Evolutionary conservation across 2,888 invertebrate genomes (phyloP), one percentile per base, ranked within the genome.

Genomic region (Polyploca ridens): DNA sequence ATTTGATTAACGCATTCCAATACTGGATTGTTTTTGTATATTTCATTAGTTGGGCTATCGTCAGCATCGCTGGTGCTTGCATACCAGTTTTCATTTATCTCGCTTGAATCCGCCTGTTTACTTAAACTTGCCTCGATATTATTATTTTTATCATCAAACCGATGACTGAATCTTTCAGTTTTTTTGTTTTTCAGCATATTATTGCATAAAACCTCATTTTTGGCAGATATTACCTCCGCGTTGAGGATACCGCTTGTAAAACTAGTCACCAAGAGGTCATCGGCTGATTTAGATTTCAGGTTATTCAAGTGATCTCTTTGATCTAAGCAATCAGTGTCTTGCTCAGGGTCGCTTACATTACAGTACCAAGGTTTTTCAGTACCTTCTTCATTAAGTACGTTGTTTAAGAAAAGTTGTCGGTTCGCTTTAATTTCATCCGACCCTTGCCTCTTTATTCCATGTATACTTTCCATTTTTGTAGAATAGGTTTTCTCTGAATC

Each of bases 1-100:
- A 98, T 98, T 89, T 97, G 97, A 90, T 97, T 97, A 72, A 98
- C 97, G 82, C 97, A 97, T 87, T 98, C 97, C 62, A 98, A 88
- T 8, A 98, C 97, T 1, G 97, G 97, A 89, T 97, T 98, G 74
- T 97, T 97, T 84, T 96, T 95, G 74, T 96, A 96, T 74, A 96
- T 95, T 82, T 96, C 96, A 80, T 95, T 95, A 33, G 96, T 95
- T 65, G 96, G 95, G 69, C 96, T 95, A 73, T 97, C 97, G 82
- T 97, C 97, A 59, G 96, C 96, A 81, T 97, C 97, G 81, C 97
- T 97, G 19, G 96, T 96, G 80, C 96, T 96, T 14, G 96, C 96
- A 86, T 97, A 97, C 97, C 97, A 97, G 85, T 97, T 97, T 76
- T 97, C 97, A 76, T 95, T 95, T 6, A 94, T 91, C 73, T 95